These are phyloP conservation scores for Brachynemurus nebulosus DNA, from an alignment of 2,888 invertebrate genomes.

Conservation along the genomic window DNA sequence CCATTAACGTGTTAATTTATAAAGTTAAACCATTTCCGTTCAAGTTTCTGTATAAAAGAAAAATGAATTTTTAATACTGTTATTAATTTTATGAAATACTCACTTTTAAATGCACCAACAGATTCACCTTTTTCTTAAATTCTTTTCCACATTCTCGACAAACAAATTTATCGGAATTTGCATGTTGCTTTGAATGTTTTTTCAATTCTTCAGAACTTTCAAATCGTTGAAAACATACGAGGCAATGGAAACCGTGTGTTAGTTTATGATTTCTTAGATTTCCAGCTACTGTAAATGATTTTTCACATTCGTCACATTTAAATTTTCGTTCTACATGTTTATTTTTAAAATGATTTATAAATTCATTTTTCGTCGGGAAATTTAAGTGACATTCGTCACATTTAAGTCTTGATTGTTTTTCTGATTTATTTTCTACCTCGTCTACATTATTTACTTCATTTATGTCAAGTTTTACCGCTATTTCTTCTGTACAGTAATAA, in stretches of 20 bases:
- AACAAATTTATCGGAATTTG: conserved; percentile 18
- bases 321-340: neutral
- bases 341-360: neutral
- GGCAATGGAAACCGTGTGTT: conserved; percentile 5
- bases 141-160: conserved; percentile 20
- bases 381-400: neutral
- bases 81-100: no score
- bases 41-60: no score
- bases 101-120: conserved; percentile 19
- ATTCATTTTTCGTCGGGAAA: neutral
- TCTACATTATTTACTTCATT: neutral
- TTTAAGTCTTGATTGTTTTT: neutral
- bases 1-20: no score
- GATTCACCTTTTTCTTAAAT: conserved; percentile 20
- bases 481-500: neutral
- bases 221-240: conserved; percentile 4
- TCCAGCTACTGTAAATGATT: conserved; percentile 3
- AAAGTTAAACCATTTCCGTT: no score
- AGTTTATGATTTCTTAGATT: conserved; percentile 3
- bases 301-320: conserved; percentile 5
- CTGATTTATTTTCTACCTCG: neutral
- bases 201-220: conserved; percentile 7
- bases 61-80: no score
- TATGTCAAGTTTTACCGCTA: neutral
- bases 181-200: conserved; percentile 14